These are phyloP conservation scores for Anolis apletophallus DNA, from an alignment of 2,797 vertebrate species.

Conservation along the genomic window DNA sequence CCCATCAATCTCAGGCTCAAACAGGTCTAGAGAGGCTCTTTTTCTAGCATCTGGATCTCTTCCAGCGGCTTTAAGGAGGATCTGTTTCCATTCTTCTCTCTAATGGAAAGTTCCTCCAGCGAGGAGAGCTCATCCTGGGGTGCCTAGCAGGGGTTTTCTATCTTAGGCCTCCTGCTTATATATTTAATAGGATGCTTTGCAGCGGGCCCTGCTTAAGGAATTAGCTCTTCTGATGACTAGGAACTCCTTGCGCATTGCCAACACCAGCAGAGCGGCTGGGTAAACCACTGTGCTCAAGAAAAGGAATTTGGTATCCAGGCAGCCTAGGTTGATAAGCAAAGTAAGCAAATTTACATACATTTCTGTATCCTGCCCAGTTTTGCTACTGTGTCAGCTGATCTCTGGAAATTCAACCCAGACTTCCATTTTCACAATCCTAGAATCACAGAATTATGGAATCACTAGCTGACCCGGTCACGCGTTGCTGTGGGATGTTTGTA, in stretches of 20 bases:
- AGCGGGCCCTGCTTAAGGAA: slow-evolving; percentile 10
- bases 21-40: not conserved
- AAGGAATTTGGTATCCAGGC: not conserved
- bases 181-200: not conserved
- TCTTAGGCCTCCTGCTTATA: slow-evolving; percentile 7
- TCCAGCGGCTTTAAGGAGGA: not conserved
- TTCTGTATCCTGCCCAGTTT: not conserved
- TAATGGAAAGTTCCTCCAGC: not conserved
- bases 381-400: not conserved
- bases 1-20: too few relatives aligned
- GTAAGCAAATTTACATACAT: not conserved
- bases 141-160: not conserved
- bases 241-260: not conserved
- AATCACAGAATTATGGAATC: too few relatives aligned
- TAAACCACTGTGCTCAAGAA: not conserved
- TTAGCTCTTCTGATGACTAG: not conserved
- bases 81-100: not conserved
- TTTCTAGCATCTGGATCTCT: not conserved
- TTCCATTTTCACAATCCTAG: not conserved
- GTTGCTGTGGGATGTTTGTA: too few relatives aligned
- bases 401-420: not conserved
- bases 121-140: not conserved
- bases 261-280: not conserved
- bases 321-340: not conserved
- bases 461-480: too few relatives aligned